Evolutionary conservation across 2,888 invertebrate species (phyloP).

Genomic region (Tuberolachnus salignus): DNA sequence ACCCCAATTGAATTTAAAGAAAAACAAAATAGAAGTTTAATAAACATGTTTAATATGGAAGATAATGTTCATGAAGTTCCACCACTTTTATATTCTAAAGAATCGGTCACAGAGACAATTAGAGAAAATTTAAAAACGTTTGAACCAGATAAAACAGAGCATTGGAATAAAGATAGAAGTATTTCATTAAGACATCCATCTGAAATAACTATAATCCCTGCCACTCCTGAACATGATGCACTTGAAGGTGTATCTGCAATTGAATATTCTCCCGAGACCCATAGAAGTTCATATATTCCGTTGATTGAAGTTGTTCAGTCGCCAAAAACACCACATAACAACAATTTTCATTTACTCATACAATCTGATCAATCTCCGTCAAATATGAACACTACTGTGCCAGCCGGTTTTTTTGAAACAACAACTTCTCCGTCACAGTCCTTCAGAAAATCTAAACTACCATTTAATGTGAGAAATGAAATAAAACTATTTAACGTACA

Average conservation of each 20-base stretch:
- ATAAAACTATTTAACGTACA: neutral
- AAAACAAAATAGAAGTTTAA: neutral
- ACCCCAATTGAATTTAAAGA: neutral
- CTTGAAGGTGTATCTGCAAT: neutral
- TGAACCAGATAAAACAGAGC: neutral
- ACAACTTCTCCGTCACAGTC: slow-evolving; percentile 12
- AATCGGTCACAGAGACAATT: neutral
- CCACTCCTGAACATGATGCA: slow-evolving; percentile 10
- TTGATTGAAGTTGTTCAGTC: slow-evolving; percentile 44
- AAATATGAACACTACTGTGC: neutral
- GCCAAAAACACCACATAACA: slow-evolving; percentile 9
- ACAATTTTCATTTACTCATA: neutral
- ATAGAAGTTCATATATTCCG: slow-evolving; percentile 8
- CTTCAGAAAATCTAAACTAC: neutral
- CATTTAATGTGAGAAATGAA: slow-evolving; percentile 22
- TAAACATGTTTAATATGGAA: neutral
- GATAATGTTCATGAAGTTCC: neutral
- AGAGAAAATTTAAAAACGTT: neutral
- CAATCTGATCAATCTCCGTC: slow-evolving; percentile 25
- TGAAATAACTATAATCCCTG: slow-evolving; percentile 29
- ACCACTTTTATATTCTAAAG: neutral
- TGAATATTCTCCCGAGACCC: neutral
- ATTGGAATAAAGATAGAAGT: neutral
- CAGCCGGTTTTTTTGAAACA: slow-evolving; percentile 16
- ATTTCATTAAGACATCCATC: neutral